Base-by-base conservation (phyloP, 2,113 vertebrate species). In the Tenrec ecaudatus region DNA sequence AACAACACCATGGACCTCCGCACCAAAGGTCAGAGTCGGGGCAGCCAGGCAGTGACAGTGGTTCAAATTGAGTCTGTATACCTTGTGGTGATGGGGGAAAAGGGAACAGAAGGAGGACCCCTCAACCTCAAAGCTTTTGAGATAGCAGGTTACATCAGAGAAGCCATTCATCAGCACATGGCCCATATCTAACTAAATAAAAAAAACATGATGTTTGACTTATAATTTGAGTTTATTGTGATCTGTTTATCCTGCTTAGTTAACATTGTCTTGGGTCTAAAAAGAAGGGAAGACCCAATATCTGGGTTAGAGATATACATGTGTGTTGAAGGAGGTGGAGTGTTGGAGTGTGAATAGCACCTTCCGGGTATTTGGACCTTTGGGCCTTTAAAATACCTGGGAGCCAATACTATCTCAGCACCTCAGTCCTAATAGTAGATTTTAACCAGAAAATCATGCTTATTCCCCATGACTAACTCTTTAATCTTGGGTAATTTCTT, bases 71-170 rank as follows among this genome's bases (percentile, higher is more conserved):
- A 92, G 8, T 93, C 95, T 27, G 91, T 96, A 6, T 96, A 94
- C 73, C 84, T 97, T 36, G 96, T 97, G n/a, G 89, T 97, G 22
- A 84, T 97, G 66, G 97, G 97, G 4, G 69, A 93, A 90, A 96
- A 85, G 88, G 96, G 96, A 53, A 95, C 88, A 47, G 95, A 95
- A 82, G 95, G 96, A 82, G 96, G 95, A 22, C 95, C 88, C 6
- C 84, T 98, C 68, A 95, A 96, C 47, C 81, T 97, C 64, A 97
- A 97, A 90, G 96, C 96, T 82, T 97, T 97, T 93, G 93, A 97
- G 82, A 94, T 92, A 62, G 91, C 88, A 6, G 29, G 58, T 81
- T 94, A 88, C 76, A 94, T 97, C n/a, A 89, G 73, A 88, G 80
- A 95, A 8, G 57, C 93, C 78, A 53, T 97, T 89, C 64, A 68